Conservation (phyloP, 2,113 vertebrate genomes). For the Perognathus longimembris region DNA sequence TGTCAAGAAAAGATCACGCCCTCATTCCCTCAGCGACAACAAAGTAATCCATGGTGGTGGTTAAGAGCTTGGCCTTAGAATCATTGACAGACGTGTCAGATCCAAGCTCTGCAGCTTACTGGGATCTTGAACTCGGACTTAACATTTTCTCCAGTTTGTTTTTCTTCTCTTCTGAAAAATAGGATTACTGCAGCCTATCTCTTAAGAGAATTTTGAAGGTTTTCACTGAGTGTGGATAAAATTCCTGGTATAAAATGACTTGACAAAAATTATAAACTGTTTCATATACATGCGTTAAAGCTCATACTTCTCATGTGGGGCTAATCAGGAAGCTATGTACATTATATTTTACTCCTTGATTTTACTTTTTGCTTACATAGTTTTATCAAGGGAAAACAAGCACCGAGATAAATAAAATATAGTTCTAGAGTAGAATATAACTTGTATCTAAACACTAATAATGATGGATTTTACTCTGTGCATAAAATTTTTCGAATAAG, state of each 20-base stretch:
- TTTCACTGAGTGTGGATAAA: not conserved
- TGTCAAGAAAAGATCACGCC: not conserved
- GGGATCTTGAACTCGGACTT: not conserved
- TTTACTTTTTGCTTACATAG: constrained; percentile 28
- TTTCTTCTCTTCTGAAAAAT: not conserved
- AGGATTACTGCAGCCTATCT: not conserved
- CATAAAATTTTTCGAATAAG: constrained; percentile 68
- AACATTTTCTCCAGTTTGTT: not conserved
- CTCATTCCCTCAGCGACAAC: fast-evolving
- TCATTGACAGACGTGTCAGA: not conserved
- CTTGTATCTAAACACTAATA: constrained; percentile 61
- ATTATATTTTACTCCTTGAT: not conserved
- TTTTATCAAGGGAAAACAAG: constrained; percentile 73
- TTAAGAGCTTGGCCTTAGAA: not conserved
- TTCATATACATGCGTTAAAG: not conserved
- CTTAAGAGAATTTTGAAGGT: not conserved
- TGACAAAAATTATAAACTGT: not conserved
- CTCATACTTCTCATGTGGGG: not conserved
- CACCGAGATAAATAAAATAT: constrained; percentile 74
- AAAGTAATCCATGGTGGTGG: not conserved
- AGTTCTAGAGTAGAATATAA: constrained; percentile 61
- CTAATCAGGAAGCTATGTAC: not conserved
- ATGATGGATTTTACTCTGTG: constrained; percentile 63
- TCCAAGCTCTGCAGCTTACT: not conserved
- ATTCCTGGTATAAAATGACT: not conserved